phyloP scores from a whole-genome alignment of 2,888 invertebrate genomes.

The Caenorhabditis wallacei region DNA sequence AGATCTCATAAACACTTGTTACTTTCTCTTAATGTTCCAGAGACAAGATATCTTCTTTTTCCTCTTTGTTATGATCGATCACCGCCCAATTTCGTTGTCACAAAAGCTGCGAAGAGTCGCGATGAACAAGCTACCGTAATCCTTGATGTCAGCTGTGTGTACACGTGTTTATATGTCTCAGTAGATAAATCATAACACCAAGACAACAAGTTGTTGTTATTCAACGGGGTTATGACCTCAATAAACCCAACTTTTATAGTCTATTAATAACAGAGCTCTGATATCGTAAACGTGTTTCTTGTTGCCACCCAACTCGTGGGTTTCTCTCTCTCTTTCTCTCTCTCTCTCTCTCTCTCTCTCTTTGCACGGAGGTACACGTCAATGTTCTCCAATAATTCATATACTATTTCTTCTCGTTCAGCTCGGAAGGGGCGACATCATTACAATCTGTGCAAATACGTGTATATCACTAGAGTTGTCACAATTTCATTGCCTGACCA shows the following conservation, averaged over 20 bases:
- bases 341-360: neutral
- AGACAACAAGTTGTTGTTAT: neutral
- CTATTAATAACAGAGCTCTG: slow-evolving; percentile 38
- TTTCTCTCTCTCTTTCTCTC: neutral
- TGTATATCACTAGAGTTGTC: slow-evolving; percentile 62
- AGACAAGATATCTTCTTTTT: too few species aligned
- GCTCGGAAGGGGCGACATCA: slow-evolving; percentile 39
- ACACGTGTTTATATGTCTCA: neutral
- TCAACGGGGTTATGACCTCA: neutral
- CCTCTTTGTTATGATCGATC: slow-evolving; percentile 57
- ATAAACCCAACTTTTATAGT: slow-evolving; percentile 27
- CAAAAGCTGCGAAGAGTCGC: slow-evolving; percentile 13
- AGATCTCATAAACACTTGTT: slow-evolving; percentile 54
- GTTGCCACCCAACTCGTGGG: slow-evolving; percentile 30
- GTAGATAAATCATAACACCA: slow-evolving; percentile 27
- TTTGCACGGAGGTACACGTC: slow-evolving; percentile 6
- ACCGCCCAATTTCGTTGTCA: slow-evolving; percentile 10
- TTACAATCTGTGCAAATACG: slow-evolving; percentile 62
- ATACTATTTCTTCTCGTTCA: neutral
- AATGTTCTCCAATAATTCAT: neutral
- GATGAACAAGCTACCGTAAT: slow-evolving; percentile 23
- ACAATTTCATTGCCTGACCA: slow-evolving; percentile 46
- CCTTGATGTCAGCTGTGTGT: slow-evolving; percentile 17
- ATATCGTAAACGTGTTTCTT: slow-evolving; percentile 55
- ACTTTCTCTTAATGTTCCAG: slow-evolving; percentile 23